Conservation (phyloP, 2,113 vertebrate species). For the Numenius arquata region DNA sequence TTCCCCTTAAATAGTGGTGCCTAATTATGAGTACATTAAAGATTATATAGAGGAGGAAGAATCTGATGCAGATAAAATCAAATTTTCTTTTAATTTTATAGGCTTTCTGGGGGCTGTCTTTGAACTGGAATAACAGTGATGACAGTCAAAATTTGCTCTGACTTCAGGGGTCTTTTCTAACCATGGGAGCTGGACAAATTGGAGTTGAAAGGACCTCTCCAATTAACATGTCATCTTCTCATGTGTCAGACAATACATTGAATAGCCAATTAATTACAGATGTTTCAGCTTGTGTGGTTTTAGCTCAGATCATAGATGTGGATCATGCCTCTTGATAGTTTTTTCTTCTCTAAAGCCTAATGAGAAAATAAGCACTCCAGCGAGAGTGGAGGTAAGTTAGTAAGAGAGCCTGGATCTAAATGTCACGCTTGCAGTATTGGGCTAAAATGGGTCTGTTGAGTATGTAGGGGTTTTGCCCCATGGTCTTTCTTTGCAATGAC, state of each 20-base stretch:
- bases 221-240: neutral
- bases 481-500: neutral
- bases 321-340: neutral
- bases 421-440: fast-evolving
- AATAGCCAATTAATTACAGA: slow-evolving; percentile 15
- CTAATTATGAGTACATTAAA: slow-evolving; percentile 33
- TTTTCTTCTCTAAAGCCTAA: neutral
- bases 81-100: slow-evolving; percentile 5
- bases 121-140: slow-evolving; percentile 6
- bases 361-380: neutral
- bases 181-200: neutral
- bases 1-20: neutral
- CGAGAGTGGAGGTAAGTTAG: neutral
- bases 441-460: neutral
- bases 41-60: neutral
- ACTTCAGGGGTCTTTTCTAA: neutral
- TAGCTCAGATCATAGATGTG: neutral
- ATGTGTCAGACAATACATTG: neutral
- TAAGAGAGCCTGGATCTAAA: neutral
- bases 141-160: neutral
- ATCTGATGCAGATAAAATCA: neutral
- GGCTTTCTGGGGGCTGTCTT: neutral
- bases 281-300: neutral
- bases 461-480: neutral
- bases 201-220: slow-evolving; percentile 4